Percentiles rank a stretch among this genome's conserved stretches.
phyloP scores from a whole-genome alignment of 2,797 vertebrate genomes.

The Poliocrania exsul region DNA sequence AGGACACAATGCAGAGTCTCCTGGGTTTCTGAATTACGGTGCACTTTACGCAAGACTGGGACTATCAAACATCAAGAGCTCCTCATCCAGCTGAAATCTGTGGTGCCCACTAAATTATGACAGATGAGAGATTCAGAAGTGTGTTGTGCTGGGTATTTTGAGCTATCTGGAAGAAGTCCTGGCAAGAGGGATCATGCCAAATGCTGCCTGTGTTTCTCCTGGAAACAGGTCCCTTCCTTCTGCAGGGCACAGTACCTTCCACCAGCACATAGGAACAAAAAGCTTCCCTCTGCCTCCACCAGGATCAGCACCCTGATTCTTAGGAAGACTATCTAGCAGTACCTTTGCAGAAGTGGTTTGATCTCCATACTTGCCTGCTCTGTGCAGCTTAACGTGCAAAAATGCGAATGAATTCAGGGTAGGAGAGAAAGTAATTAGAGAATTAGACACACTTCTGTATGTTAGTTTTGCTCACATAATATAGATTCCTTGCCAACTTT shows the following conservation, averaged over 20 bases:
- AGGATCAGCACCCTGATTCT: background rate
- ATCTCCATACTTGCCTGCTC: background rate
- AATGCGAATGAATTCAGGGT: background rate
- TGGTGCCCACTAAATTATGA: background rate
- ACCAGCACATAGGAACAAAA: background rate
- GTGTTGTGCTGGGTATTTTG: background rate
- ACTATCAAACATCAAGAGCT: background rate
- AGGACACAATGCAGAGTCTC: accelerated
- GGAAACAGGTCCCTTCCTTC: background rate
- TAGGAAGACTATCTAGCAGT: background rate
- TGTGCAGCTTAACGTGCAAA: background rate
- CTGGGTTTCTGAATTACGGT: background rate
- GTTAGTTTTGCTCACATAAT: background rate
- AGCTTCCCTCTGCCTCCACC: background rate
- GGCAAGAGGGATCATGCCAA: background rate
- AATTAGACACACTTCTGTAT: background rate
- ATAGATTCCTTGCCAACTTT: background rate
- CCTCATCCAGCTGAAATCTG: background rate
- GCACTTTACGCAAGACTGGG: background rate
- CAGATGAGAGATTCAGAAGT: background rate
- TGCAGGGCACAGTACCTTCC: accelerated
- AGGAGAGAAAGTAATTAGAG: background rate
- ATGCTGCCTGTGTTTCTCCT: accelerated
- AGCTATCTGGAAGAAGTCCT: background rate
- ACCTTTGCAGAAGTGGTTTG: background rate